Evolutionary conservation across 92 coral and sea anemone genomes (phyloP).

Genomic region (Blastomussa wellsi): DNA sequence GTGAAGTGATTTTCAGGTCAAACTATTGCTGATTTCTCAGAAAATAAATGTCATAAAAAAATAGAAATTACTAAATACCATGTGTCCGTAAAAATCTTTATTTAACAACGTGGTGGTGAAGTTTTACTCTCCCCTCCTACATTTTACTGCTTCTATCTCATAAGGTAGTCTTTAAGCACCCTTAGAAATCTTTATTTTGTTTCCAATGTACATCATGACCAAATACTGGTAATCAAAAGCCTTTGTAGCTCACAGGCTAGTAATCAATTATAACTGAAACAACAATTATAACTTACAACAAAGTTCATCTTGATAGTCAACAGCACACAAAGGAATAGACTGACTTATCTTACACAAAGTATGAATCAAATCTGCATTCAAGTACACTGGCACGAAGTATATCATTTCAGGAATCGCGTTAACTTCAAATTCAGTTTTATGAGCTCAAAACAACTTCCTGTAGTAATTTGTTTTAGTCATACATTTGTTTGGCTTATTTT

Average conservation of each 20-base stretch:
- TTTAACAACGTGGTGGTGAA: background rate
- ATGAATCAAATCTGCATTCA: too few relatives aligned
- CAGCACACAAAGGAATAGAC: background rate
- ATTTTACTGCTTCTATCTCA: background rate
- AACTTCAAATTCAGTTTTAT: too few relatives aligned
- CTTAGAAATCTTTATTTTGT: background rate
- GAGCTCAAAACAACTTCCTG: too few relatives aligned
- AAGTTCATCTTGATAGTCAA: background rate
- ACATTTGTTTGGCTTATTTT: too few relatives aligned
- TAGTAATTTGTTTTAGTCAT: too few relatives aligned
- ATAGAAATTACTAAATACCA: background rate
- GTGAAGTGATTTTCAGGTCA: too few relatives aligned
- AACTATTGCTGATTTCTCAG: too few relatives aligned
- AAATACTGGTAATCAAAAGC: background rate
- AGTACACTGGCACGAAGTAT: too few relatives aligned
- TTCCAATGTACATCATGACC: background rate
- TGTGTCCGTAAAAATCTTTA: background rate
- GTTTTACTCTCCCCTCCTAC: background rate
- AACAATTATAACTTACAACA: too few relatives aligned
- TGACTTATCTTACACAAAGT: too few relatives aligned
- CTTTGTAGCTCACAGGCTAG: too few relatives aligned
- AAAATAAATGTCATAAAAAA: background rate
- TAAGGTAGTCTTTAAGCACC: background rate
- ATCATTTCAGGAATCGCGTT: too few relatives aligned
- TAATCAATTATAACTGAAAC: background rate